Percentiles rank a stretch among this genome's conserved stretches.
phyloP scores from a whole-genome alignment of 2,888 invertebrate species.

The Chymomyza caudatula region DNA sequence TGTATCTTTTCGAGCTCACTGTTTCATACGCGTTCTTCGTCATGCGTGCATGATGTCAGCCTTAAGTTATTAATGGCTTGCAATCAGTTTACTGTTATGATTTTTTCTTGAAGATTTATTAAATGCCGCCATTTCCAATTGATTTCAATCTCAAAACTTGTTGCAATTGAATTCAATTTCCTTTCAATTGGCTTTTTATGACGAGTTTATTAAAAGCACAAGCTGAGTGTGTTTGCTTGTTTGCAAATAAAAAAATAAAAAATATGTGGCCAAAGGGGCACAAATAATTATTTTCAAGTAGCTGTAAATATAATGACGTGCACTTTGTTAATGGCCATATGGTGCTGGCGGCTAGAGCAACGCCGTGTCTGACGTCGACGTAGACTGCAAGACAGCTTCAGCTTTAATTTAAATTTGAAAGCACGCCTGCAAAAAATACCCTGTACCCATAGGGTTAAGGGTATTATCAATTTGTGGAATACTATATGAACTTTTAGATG shows the following conservation, averaged over 20 bases:
- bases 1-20: background rate
- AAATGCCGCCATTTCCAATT: slow-evolving; percentile 64
- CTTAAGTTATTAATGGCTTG: slow-evolving; percentile 32
- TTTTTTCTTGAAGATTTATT: slow-evolving; percentile 48
- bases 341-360: background rate
- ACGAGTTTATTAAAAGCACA: slow-evolving; percentile 51
- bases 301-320: slow-evolving; percentile 52
- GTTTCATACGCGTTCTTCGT: background rate
- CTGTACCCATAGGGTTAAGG: too few species aligned
- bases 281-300: slow-evolving; percentile 20
- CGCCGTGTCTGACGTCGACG: background rate
- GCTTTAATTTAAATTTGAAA: background rate
- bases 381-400: background rate
- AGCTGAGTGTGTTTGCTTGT: slow-evolving; percentile 20
- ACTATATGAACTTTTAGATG: too few species aligned
- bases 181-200: slow-evolving; percentile 56
- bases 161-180: slow-evolving; percentile 68
- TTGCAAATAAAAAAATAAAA: slow-evolving; percentile 56
- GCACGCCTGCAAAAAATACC: background rate
- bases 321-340: slow-evolving; percentile 7
- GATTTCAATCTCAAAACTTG: slow-evolving; percentile 59
- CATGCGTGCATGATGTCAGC: slow-evolving; percentile 1
- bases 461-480: too few species aligned
- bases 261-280: slow-evolving; percentile 9
- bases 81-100: slow-evolving; percentile 36